Percentiles rank a stretch among this genome's conserved stretches.
Conservation (phyloP, 2,797 vertebrate species). For the Molossus molossus region DNA sequence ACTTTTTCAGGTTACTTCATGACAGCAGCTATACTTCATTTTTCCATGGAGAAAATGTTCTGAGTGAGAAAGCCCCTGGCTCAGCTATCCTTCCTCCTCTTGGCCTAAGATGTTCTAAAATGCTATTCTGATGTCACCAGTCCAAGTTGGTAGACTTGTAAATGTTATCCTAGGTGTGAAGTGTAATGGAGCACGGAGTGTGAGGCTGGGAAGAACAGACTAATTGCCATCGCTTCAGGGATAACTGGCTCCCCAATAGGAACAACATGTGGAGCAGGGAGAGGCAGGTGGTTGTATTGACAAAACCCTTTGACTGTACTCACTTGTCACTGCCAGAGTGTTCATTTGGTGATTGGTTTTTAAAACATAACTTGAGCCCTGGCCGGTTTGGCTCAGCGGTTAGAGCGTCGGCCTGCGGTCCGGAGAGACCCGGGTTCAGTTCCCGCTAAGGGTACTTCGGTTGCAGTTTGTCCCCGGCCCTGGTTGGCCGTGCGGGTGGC, state of each 20-base stretch:
- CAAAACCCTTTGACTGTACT: slow-evolving; percentile 17
- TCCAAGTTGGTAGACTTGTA: slow-evolving; percentile 40
- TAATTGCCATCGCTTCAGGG: slow-evolving; percentile 56
- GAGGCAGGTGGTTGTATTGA: slow-evolving; percentile 28
- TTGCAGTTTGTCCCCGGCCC: no score
- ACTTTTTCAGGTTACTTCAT: slow-evolving; percentile 56
- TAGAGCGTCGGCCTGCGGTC: no score
- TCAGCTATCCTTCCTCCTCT: neutral
- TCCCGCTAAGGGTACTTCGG: no score
- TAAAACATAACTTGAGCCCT: no score
- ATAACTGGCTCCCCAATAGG: neutral
- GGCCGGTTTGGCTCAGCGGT: no score
- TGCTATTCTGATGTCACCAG: slow-evolving; percentile 39
- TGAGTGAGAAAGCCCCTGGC: slow-evolving; percentile 23
- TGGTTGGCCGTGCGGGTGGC: no score
- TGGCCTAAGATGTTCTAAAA: neutral
- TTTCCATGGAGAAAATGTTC: slow-evolving; percentile 26
- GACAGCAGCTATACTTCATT: slow-evolving; percentile 1
- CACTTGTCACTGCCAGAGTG: slow-evolving; percentile 14
- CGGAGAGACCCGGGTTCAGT: no score
- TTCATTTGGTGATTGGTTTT: slow-evolving; percentile 62
- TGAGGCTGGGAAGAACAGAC: slow-evolving; percentile 14
- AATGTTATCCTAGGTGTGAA: slow-evolving; percentile 5
- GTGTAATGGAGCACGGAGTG: neutral
- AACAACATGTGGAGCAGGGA: neutral